These are phyloP conservation scores for Lepidurus apus DNA, from an alignment of 1,140 invertebrate species.

Conservation along the genomic window DNA sequence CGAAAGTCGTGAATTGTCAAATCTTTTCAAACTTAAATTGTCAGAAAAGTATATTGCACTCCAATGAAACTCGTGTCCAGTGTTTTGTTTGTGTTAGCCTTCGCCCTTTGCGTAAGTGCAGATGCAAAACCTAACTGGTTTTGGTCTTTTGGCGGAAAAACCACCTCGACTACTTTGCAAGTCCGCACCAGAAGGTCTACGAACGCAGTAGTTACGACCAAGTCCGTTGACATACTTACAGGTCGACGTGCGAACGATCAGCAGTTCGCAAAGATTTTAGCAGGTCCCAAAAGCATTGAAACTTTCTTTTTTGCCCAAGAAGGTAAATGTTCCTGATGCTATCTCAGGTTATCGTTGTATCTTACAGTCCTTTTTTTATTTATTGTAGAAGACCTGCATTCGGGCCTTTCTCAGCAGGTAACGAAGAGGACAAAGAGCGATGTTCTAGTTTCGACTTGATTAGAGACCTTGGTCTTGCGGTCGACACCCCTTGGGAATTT, in stretches of 20 bases:
- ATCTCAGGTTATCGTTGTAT: background rate
- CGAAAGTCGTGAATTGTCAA: background rate
- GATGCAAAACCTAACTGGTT: background rate
- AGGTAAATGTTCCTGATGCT: background rate
- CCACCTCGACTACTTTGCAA: background rate
- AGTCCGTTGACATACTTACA: background rate
- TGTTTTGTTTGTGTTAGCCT: background rate
- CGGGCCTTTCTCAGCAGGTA: background rate
- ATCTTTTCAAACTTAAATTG: background rate
- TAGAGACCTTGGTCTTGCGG: background rate
- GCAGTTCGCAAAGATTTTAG: background rate
- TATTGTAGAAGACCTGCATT: background rate
- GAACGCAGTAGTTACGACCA: background rate
- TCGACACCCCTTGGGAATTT: background rate
- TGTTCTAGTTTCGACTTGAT: background rate
- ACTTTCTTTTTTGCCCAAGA: background rate
- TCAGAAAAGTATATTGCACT: background rate
- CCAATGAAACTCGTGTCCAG: background rate
- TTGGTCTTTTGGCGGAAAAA: background rate
- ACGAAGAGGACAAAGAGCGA: background rate
- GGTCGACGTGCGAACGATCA: background rate
- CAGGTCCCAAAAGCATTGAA: background rate
- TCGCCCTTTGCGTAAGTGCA: background rate
- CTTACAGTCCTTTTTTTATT: background rate
- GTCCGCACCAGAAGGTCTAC: background rate